phyloP scores from a whole-genome alignment of 2,888 invertebrate genomes.

The Lycia hirtaria region DNA sequence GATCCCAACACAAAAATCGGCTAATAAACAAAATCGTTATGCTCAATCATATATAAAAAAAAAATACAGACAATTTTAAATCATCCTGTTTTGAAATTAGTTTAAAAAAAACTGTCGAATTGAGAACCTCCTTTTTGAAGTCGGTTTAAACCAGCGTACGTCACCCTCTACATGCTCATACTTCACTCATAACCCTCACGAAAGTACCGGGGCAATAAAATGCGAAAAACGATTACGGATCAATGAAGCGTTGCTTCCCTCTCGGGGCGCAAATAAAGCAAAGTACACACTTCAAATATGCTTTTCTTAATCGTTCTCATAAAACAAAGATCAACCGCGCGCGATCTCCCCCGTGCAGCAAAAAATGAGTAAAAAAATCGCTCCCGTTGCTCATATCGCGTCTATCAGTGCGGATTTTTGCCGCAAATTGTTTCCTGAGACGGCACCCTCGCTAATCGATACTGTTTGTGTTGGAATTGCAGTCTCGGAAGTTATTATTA shows the following conservation, averaged over 20 bases:
- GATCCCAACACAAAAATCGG: too few relatives aligned
- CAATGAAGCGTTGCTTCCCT: constrained; percentile 83
- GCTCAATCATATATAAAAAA: too few relatives aligned
- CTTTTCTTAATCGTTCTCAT: constrained; percentile 86
- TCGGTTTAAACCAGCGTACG: constrained; percentile 55
- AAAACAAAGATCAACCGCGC: constrained; percentile 83
- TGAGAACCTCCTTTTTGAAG: too few relatives aligned
- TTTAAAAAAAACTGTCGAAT: too few relatives aligned
- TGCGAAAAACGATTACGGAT: constrained; percentile 83
- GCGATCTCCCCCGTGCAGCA: constrained; percentile 72
- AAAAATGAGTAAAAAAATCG: constrained; percentile 68
- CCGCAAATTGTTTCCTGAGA: constrained; percentile 76
- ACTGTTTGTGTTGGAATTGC: constrained; percentile 70
- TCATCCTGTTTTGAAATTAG: too few relatives aligned
- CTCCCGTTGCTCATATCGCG: constrained; percentile 79
- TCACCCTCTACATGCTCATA: constrained; percentile 49
- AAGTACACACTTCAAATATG: constrained; percentile 85
- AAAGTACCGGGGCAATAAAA: constrained; percentile 73
- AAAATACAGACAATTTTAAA: too few relatives aligned
- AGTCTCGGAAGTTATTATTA: constrained; percentile 68
- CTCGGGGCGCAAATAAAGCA: constrained; percentile 81
- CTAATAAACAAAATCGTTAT: too few relatives aligned
- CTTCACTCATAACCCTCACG: constrained; percentile 71
- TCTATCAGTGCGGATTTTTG: constrained; percentile 75
- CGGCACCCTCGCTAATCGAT: constrained; percentile 70